phyloP scores from a whole-genome alignment of 2,888 invertebrate genomes.

The Monochamus alternatus region DNA sequence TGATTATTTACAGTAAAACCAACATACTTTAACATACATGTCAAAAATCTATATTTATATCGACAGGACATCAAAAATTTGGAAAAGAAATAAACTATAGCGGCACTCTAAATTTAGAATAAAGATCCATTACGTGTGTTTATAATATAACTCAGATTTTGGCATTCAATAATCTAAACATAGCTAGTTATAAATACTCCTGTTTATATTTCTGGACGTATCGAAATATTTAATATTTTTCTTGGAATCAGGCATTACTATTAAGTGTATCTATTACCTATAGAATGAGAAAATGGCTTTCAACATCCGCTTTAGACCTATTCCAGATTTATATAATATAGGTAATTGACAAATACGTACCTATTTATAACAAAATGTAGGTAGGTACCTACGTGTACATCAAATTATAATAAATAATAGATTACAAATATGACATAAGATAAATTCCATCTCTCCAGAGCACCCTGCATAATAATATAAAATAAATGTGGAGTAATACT shows the following conservation, averaged over 20 bases:
- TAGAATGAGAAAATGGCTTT: not conserved
- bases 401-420: too few relatives aligned
- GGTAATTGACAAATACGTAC: too few relatives aligned
- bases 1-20: too few relatives aligned
- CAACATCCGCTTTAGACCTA: not conserved
- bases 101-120: not conserved
- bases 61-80: not conserved
- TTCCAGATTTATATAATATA: not conserved
- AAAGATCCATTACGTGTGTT: conserved; percentile 24
- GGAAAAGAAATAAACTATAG: conserved; percentile 5
- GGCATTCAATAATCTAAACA: conserved; percentile 51
- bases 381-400: too few relatives aligned
- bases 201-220: conserved; percentile 50
- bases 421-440: too few relatives aligned
- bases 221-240: conserved; percentile 52
- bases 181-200: conserved; percentile 50
- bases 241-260: conserved; percentile 48
- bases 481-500: too few relatives aligned
- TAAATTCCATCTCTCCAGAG: too few relatives aligned
- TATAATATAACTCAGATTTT: conserved; percentile 44
- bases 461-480: too few relatives aligned
- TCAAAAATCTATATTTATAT: too few relatives aligned
- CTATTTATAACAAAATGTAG: too few relatives aligned
- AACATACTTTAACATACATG: too few relatives aligned
- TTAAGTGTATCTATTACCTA: conserved; percentile 31